phyloP scores from a whole-genome alignment of 2,888 invertebrate genomes.

The Andrena bicolor region DNA sequence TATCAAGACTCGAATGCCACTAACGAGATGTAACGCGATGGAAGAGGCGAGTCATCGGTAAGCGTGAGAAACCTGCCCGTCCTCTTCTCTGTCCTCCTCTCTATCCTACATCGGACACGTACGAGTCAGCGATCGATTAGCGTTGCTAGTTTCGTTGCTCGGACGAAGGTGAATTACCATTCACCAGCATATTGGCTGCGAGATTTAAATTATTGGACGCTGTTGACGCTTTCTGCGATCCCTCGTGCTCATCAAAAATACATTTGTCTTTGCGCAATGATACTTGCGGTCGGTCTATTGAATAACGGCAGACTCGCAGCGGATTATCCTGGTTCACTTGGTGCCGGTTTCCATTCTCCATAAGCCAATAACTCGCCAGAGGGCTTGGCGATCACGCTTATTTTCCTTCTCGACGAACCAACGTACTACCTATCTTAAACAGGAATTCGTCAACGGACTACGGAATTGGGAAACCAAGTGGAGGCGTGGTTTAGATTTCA shows the following conservation, averaged over 20 bases:
- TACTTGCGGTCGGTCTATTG: slow-evolving; percentile 19
- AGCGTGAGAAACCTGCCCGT: slow-evolving; percentile 59
- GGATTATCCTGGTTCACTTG: slow-evolving; percentile 19
- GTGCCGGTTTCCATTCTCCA: slow-evolving; percentile 21
- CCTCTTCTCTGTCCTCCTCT: background rate
- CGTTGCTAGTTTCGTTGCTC: slow-evolving; percentile 2
- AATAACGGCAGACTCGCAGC: slow-evolving; percentile 17
- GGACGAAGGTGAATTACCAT: slow-evolving; percentile 17
- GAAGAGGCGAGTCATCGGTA: slow-evolving; percentile 54
- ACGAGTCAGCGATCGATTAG: slow-evolving; percentile 17
- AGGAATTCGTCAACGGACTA: too few relatives aligned
- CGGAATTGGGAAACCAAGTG: too few relatives aligned
- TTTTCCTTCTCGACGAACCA: background rate
- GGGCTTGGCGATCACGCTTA: background rate
- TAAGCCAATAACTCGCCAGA: slow-evolving; percentile 1
- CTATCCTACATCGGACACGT: background rate
- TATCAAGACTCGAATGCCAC: slow-evolving; percentile 51
- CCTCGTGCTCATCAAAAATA: slow-evolving; percentile 34
- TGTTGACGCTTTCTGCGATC: slow-evolving; percentile 18
- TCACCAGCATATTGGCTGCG: background rate
- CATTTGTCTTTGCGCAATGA: slow-evolving; percentile 55
- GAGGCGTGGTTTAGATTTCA: too few relatives aligned
- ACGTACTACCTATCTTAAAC: too few relatives aligned
- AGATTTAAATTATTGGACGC: slow-evolving; percentile 40
- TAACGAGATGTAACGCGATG: slow-evolving; percentile 27